Conservation (phyloP, 2,888 invertebrate species). For the Lepidochitona cinerea region DNA sequence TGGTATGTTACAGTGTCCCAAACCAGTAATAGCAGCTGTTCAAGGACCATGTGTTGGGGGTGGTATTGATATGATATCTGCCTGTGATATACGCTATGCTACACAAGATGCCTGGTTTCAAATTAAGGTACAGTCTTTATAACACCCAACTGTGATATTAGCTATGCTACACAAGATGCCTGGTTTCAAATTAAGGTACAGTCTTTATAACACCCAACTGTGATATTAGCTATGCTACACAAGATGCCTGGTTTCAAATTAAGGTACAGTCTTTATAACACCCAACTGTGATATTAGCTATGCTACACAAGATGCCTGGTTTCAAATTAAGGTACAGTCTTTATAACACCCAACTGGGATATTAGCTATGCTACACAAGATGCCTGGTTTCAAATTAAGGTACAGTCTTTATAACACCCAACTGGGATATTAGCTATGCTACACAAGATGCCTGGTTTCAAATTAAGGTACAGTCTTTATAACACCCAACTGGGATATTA, state of each 20-base stretch:
- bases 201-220: too few relatives aligned
- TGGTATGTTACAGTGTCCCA: constrained; percentile 77
- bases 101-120: constrained; percentile 91
- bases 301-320: constrained; percentile 90
- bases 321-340: constrained; percentile 87
- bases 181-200: constrained; percentile 89
- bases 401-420: too few relatives aligned
- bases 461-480: constrained; percentile 86
- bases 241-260: constrained; percentile 92
- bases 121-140: constrained; percentile 84
- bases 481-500: too few relatives aligned
- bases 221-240: constrained; percentile 91
- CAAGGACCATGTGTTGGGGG: constrained; percentile 94
- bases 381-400: constrained; percentile 92
- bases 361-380: constrained; percentile 92
- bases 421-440: constrained; percentile 92
- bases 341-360: too few relatives aligned
- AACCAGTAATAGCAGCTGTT: constrained; percentile 90
- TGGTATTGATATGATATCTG: constrained; percentile 88
- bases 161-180: constrained; percentile 91
- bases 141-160: constrained; percentile 92
- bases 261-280: too few relatives aligned
- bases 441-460: constrained; percentile 91
- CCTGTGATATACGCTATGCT: constrained; percentile 93
- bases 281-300: constrained; percentile 93